These are phyloP conservation scores for Arnoldichthys spilopterus DNA, from an alignment of 2,797 vertebrate species.

Conservation along the genomic window DNA sequence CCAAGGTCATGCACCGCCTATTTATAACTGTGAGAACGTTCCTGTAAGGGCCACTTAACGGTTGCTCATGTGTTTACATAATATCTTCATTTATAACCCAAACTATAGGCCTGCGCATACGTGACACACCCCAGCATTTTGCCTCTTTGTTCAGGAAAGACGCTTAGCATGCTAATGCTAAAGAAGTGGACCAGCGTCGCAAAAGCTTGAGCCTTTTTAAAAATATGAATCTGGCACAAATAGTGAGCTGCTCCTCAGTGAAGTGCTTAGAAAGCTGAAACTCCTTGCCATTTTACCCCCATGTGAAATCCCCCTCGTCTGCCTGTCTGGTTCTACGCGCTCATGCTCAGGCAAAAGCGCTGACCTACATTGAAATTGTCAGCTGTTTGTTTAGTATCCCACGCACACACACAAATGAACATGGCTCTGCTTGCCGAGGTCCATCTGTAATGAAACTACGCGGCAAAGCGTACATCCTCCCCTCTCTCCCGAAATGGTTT, in stretches of 20 bases:
- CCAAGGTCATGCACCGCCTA: not conserved
- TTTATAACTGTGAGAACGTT: not conserved
- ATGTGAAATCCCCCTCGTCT: not conserved
- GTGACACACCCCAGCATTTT: not conserved
- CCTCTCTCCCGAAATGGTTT: not conserved
- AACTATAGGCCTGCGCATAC: not conserved
- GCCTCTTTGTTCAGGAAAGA: not conserved
- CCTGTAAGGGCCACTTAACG: not conserved
- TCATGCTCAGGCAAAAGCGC: not conserved
- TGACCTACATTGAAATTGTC: conserved; percentile 50
- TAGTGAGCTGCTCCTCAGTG: not conserved
- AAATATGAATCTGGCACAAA: too few relatives aligned
- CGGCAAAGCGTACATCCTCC: not conserved
- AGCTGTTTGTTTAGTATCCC: conserved; percentile 24
- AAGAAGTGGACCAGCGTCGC: not conserved
- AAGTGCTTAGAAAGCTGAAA: not conserved
- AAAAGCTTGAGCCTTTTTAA: not conserved
- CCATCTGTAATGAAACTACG: not conserved
- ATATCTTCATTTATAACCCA: not conserved
- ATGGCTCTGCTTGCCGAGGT: conserved; percentile 8
- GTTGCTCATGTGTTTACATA: not conserved
- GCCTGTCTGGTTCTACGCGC: not conserved
- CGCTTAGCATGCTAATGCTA: not conserved
- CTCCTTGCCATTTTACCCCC: not conserved
- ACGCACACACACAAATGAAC: not conserved